Evolutionary conservation across 2,888 invertebrate genomes (phyloP), one percentile per base, ranked within the genome.

Genomic region (Agonopterix subpropinquella): DNA sequence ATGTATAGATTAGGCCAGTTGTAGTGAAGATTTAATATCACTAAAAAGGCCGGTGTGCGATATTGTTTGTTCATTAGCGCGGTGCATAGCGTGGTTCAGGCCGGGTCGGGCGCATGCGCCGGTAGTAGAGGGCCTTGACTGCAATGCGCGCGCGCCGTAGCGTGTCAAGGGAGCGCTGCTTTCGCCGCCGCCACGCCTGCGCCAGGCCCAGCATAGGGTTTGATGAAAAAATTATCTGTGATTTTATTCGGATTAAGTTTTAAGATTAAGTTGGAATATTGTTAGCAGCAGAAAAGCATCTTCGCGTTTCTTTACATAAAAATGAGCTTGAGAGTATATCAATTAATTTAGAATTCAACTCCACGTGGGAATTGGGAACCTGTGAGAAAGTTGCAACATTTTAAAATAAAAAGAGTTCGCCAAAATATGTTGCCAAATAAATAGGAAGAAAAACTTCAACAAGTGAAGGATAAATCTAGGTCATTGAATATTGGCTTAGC

Each of bases 121-220:
- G 57, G 58, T 57, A 67, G 70, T 61, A 59, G 73, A 53, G 73
- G 73, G 79, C 87, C 87, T 87, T 87, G 87, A 85, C 87, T 70
- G 85, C 86, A 87, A 87, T 87, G 86, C 81, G 81, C 86, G 82
- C 72, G 80, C 84, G 82, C 80, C 85, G 86, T 84, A 77, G 76
- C 86, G 75, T 87, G 87, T 87, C 87, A 87, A 87, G 87, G 87
- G 87, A 85, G 83, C 80, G 70, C 84, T 85, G 87, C 87, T 87
- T 87, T 87, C 87, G 84, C 85, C 74, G 83, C 85, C 74, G 83
- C 77, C 81, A 77, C 84, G 80, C 82, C 86, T 77, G 75, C 65
- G 64, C 64, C 61, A 59, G 70, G 68, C 73, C 73, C 42, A n/a
- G 10, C 39, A 39, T 28, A 28, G 28, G 28, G 4, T 18, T 28